Percentiles rank a stretch among this genome's conserved stretches.
phyloP scores from a whole-genome alignment of 2,797 vertebrate species.

The Tapera naevia region DNA sequence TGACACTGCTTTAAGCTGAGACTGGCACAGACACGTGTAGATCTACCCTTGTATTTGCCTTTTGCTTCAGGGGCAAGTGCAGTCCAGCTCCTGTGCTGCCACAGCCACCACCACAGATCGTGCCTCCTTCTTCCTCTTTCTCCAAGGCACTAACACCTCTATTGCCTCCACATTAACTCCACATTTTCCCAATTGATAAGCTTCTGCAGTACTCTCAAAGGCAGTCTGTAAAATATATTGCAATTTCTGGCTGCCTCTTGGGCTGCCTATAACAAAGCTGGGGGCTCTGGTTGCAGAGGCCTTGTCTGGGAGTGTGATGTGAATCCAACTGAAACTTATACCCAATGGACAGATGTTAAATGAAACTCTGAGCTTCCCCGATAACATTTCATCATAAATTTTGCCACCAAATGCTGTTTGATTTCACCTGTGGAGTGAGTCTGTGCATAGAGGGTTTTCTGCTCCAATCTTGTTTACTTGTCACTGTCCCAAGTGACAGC shows the following conservation, averaged over 20 bases:
- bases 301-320: too few relatives aligned
- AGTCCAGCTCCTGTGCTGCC: background rate
- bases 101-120: background rate
- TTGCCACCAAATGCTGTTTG: background rate
- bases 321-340: background rate
- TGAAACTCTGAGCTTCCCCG: background rate
- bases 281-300: background rate
- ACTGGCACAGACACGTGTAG: rapidly evolving
- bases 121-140: background rate
- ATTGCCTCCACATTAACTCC: background rate
- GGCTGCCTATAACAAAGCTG: background rate
- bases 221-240: background rate
- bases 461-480: background rate
- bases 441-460: background rate
- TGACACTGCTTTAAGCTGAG: background rate
- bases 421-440: background rate
- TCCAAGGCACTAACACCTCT: background rate
- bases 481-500: too few relatives aligned
- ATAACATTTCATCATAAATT: background rate
- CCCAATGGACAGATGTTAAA: rapidly evolving
- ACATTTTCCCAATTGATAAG: too few relatives aligned
- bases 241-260: background rate
- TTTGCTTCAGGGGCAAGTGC: background rate
- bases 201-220: background rate
- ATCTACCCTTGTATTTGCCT: background rate